phyloP scores from a whole-genome alignment of 2,888 invertebrate genomes.

The Agonopterix subpropinquella region DNA sequence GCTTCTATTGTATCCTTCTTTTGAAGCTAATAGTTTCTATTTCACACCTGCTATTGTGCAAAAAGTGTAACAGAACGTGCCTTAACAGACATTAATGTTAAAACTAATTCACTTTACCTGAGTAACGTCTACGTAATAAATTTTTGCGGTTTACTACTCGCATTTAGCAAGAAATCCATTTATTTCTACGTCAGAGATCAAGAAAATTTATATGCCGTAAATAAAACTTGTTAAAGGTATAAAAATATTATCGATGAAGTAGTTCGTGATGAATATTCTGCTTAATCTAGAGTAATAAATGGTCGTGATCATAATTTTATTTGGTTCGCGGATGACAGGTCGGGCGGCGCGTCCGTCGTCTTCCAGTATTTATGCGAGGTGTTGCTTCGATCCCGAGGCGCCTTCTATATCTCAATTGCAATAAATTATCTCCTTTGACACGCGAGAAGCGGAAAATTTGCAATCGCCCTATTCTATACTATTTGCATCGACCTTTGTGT shows the following conservation, averaged over 20 bases:
- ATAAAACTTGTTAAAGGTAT: constrained; percentile 4
- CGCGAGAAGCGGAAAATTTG: constrained; percentile 65
- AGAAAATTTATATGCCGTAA: not conserved
- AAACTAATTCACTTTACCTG: constrained; percentile 28
- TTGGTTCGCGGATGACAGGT: constrained; percentile 50
- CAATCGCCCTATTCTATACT: constrained; percentile 44
- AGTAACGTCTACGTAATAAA: constrained; percentile 10
- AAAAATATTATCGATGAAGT: constrained; percentile 12
- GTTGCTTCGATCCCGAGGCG: constrained; percentile 49
- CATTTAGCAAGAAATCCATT: constrained; percentile 3
- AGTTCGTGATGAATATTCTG: constrained; percentile 28
- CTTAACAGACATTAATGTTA: constrained; percentile 7
- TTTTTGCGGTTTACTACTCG: constrained; percentile 8
- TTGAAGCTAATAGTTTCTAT: constrained; percentile 22
- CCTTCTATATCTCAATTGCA: constrained; percentile 63
- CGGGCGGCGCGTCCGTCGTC: constrained; percentile 36
- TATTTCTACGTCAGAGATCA: constrained; percentile 1
- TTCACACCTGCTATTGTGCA: constrained; percentile 43
- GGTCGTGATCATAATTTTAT: constrained; percentile 55
- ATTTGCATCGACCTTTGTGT: constrained; percentile 49
- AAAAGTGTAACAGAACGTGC: constrained; percentile 41
- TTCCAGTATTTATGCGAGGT: constrained; percentile 57
- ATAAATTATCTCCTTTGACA: constrained; percentile 68
- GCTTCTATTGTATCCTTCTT: constrained; percentile 28
- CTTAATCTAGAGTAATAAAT: constrained; percentile 48